These are phyloP conservation scores for Monochamus alternatus DNA, from an alignment of 2,888 invertebrate genomes.

Conservation along the genomic window DNA sequence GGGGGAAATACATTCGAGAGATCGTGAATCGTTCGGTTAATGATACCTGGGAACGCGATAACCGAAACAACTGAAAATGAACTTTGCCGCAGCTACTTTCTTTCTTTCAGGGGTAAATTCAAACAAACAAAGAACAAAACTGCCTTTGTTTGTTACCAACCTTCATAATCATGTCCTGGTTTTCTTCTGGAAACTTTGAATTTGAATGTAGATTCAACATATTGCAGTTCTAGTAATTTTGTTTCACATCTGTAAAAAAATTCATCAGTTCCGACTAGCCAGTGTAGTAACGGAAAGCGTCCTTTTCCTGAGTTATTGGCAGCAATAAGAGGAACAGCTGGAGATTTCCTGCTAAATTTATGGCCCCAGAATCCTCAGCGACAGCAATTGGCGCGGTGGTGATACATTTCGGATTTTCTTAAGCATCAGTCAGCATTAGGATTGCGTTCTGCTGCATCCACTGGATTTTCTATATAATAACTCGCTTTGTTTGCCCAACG, in stretches of 20 bases:
- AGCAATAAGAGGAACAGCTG: constrained; percentile 8
- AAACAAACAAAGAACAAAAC: no score
- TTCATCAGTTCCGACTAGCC: not conserved
- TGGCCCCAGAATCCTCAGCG: not conserved
- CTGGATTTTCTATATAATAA: not conserved
- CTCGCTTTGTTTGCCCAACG: no score
- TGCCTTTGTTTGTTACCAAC: no score
- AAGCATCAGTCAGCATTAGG: constrained; percentile 5
- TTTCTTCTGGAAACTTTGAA: no score
- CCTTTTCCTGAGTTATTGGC: constrained; percentile 11
- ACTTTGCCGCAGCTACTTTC: no score
- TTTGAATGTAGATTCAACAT: no score
- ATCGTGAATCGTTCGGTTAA: no score
- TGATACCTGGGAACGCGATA: no score
- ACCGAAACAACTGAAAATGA: no score
- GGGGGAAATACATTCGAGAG: no score
- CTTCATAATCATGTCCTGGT: no score
- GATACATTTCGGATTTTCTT: not conserved
- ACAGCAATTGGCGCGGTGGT: constrained; percentile 4
- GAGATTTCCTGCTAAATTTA: not conserved
- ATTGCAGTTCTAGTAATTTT: not conserved
- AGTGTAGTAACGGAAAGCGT: not conserved
- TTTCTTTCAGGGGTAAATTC: no score
- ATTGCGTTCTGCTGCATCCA: not conserved
- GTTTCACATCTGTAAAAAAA: not conserved